Percentiles rank a stretch among this genome's conserved stretches.
Evolutionary conservation across 1,140 invertebrate species (phyloP).

Genomic region (Drosophila hydei): DNA sequence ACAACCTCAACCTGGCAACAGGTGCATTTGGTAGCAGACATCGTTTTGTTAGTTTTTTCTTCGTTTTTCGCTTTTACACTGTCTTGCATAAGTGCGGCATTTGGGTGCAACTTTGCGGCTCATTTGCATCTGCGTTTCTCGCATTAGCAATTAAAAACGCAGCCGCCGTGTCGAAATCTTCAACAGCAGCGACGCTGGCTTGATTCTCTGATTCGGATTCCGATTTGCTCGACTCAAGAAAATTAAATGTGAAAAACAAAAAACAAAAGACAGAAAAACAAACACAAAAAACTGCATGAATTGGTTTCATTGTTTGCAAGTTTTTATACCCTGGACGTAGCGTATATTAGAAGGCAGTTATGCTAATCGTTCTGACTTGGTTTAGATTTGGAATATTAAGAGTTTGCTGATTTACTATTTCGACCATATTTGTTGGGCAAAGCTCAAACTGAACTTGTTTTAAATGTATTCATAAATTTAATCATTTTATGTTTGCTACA

Average conservation of each 20-base stretch:
- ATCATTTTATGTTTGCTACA: too few relatives aligned
- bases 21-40: slow-evolving; percentile 53
- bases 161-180: slow-evolving; percentile 61
- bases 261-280: not conserved
- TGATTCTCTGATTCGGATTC: slow-evolving; percentile 57
- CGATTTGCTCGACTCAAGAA: slow-evolving; percentile 31
- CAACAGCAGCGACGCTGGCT: slow-evolving; percentile 28
- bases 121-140: slow-evolving; percentile 67
- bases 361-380: too few relatives aligned
- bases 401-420: not conserved
- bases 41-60: slow-evolving; percentile 13
- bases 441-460: not conserved
- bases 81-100: slow-evolving; percentile 20
- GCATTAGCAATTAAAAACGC: slow-evolving; percentile 77
- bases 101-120: slow-evolving; percentile 46
- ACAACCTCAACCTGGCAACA: slow-evolving; percentile 40
- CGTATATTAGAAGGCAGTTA: not conserved
- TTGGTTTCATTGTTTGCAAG: slow-evolving; percentile 41
- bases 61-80: slow-evolving; percentile 49
- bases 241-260: slow-evolving; percentile 27
- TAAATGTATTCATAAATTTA: too few relatives aligned
- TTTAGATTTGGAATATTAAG: too few relatives aligned
- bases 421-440: too few relatives aligned
- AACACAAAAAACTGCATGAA: slow-evolving; percentile 19
- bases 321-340: slow-evolving; percentile 7